Evolutionary conservation across 2,113 vertebrate species (phyloP), one percentile per base, ranked within the genome.

Genomic region (Nothoprocta pentlandii): DNA sequence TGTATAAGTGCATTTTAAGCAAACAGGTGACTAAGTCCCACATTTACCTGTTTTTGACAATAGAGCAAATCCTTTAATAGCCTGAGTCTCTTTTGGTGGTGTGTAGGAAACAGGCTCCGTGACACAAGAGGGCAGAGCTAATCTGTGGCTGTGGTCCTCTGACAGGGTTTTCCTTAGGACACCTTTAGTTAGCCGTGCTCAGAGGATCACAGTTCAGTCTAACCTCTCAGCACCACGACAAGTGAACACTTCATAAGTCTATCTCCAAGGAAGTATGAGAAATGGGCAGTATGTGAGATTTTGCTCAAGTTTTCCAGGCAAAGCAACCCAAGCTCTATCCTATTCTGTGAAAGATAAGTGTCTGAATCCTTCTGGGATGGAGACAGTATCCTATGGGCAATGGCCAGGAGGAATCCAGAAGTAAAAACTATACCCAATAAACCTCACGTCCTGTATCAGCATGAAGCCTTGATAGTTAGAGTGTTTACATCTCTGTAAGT

Each of bases 21-120:
- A 80, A 39, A 64, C 46, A n/a, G 5, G 9, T 2, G 76, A 10
- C 10, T 66, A 53, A 25, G 17, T 67, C 22, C 7, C 46, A 14
- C 28, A 10, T 59, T 23, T 22, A 59, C 3, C 17, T 58, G 10
- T 25, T 64, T 85, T 68, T 80, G 14, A 22, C 10, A 68, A 23
- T 30, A 79, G 47, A 79, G 5, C 2, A 63, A 67, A 63, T 6
- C 1, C 76, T 67, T 69, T 21, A 25, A 7, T 25, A 25, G 15
- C 74, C 84, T n/a, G 0, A 10, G 32, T 42, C 5, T 0, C 0
- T 34, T 56, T 77, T 1, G 2, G 5, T 7, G 36, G 70, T 11
- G 3, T 36, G 8, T 53, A 32, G 19, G 16, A 3, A 4, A 8
- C 7, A 77, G 46, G 20, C 41, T 5, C 28, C 19, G 17, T 10